Base-by-base conservation (phyloP, 2,888 invertebrate species). In the Rhaphigaster nebulosa region DNA sequence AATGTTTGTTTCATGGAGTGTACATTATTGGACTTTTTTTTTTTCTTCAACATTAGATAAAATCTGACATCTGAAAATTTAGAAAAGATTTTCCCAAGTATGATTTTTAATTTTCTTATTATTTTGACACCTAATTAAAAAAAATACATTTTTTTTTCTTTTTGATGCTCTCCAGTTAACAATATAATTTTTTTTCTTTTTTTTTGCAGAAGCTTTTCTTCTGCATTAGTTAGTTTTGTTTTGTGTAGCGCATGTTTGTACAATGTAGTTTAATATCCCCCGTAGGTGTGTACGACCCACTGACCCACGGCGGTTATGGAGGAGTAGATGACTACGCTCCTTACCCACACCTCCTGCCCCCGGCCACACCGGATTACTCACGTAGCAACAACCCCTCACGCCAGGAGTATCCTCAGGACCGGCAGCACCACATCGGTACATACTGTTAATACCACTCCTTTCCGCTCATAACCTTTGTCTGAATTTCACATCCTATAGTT, bases 271-370 rank as follows among this genome's bases (percentile, higher is more conserved):
- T 84, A 23, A 88, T 92, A 65, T 87, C 60, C 76, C 34, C 26
- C 76, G 90, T 92, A 91, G 93, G 93, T 91, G 96, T 96, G 89
- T 96, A 96, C 93, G 97, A 97, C 94, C 96, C 96, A 34, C 95
- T 96, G 92, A 95, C 96, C 90, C 97, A 97, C 93, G 97, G 97
- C 90, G 97, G 97, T 89, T 97, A 97, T 93, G 97, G 96, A 26
- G 96, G 96, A 56, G 96, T 96, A 91, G 97, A 97, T 93, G 97
- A 97, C 94, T 97, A 98, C 94, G 97, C 97, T 88, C 96, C 97
- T 91, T 97, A 97, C 94, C 97, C 97, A 91, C 97, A 97, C 94
- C 95, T 96, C 93, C 95, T 96, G 91, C 95, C 95, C 91, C 95
- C 96, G 92, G 95, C 96, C 92, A 93, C 94, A 89, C 96, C 96